These are phyloP conservation scores for Scaptodrosophila lebanonensis DNA, from an alignment of 1,140 invertebrate genomes.

Conservation along the genomic window DNA sequence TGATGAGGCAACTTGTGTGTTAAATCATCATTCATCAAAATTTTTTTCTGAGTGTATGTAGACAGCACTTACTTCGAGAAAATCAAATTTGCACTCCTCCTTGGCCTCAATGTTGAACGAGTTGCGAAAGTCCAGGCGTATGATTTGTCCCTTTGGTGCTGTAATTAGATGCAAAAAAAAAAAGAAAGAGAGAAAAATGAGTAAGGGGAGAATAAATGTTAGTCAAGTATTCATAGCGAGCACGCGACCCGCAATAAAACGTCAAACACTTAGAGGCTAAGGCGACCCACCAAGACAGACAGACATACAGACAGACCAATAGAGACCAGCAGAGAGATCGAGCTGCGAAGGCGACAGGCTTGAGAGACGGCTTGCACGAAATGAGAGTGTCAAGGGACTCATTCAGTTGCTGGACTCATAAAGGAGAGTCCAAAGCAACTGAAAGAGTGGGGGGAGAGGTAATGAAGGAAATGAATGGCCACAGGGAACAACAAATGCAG, in stretches of 20 bases:
- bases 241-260: no score
- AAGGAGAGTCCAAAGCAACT: slow-evolving; percentile 33
- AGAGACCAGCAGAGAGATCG: background rate
- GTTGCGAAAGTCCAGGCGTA: slow-evolving; percentile 90
- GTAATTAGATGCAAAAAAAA: slow-evolving; percentile 76
- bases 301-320: background rate
- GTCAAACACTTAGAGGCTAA: no score
- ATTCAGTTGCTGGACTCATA: slow-evolving; percentile 46
- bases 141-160: slow-evolving; percentile 86
- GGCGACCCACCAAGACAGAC: no score
- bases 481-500: no score
- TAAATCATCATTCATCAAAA: no score
- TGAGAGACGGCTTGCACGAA: slow-evolving; percentile 11
- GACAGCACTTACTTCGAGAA: slow-evolving; percentile 85
- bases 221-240: slow-evolving; percentile 4
- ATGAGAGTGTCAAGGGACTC: slow-evolving; percentile 61
- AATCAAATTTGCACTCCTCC: slow-evolving; percentile 88
- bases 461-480: no score
- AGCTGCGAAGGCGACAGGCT: no score
- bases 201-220: slow-evolving; percentile 21
- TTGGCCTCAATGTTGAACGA: slow-evolving; percentile 87
- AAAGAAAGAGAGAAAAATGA: background rate
- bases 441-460: slow-evolving; percentile 18
- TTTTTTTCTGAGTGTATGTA: no score
- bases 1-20: no score